These are phyloP conservation scores for Labeo calbasu DNA, from an alignment of 2,797 vertebrate genomes.

Conservation along the genomic window DNA sequence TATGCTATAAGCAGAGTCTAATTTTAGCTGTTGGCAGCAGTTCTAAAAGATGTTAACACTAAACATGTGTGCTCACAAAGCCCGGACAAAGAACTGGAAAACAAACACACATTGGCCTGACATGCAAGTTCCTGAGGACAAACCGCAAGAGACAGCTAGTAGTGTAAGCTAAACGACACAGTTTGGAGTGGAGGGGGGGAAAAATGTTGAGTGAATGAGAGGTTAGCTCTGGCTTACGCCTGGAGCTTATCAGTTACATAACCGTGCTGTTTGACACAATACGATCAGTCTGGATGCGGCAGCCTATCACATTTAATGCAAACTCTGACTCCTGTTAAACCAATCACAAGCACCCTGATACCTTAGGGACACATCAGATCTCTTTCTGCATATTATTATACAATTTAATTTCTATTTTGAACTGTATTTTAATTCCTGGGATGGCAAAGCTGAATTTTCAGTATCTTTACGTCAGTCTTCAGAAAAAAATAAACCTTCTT, in stretches of 20 bases:
- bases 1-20: slow-evolving; percentile 10
- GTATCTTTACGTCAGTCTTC: neutral
- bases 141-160: slow-evolving; percentile 7
- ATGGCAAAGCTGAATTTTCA: neutral
- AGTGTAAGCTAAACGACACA: slow-evolving; percentile 6
- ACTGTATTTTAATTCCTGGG: neutral
- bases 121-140: slow-evolving; percentile 24
- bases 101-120: slow-evolving; percentile 11
- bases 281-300: neutral
- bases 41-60: slow-evolving; percentile 36
- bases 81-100: neutral
- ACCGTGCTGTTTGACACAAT: neutral
- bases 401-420: neutral
- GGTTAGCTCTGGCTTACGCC: slow-evolving; percentile 39
- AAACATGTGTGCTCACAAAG: slow-evolving; percentile 32
- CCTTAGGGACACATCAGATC: slow-evolving; percentile 9
- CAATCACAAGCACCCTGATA: neutral
- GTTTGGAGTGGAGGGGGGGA: neutral
- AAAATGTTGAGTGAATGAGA: slow-evolving; percentile 19
- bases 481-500: neutral
- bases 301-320: slow-evolving; percentile 7
- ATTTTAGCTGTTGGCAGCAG: slow-evolving; percentile 32
- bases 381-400: neutral
- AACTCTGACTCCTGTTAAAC: neutral
- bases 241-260: slow-evolving; percentile 43